Evolutionary conservation across 64 coral and sea anemone species (phyloP).

Genomic region (Porites lutea): DNA sequence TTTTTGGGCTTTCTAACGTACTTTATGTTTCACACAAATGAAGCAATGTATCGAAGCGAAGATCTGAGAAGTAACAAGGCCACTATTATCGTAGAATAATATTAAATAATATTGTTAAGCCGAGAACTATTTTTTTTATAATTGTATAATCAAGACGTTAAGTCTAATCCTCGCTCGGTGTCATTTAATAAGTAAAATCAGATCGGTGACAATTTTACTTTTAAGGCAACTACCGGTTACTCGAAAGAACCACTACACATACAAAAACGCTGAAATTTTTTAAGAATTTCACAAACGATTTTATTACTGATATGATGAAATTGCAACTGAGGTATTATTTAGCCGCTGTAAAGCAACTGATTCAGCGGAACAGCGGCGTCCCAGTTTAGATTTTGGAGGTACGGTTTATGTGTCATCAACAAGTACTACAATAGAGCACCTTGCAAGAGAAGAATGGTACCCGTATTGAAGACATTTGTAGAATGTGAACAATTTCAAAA

Average conservation of each 20-base stretch:
- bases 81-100: background rate
- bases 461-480: background rate
- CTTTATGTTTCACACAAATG: background rate
- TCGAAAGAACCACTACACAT: too few species aligned
- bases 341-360: background rate
- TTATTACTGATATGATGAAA: background rate
- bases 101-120: background rate
- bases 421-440: constrained; percentile 37
- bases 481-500: constrained; percentile 28
- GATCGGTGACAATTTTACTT: background rate
- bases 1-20: too few species aligned
- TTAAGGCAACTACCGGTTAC: background rate
- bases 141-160: background rate
- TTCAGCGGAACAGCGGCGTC: background rate
- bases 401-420: constrained; percentile 11
- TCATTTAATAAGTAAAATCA: background rate
- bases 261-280: too few species aligned
- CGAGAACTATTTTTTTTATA: background rate
- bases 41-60: too few species aligned
- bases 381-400: background rate
- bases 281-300: background rate
- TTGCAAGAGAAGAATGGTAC: constrained; percentile 46
- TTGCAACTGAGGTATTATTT: background rate
- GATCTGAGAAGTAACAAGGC: background rate
- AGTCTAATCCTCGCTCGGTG: background rate